Base-by-base conservation (phyloP, 2,113 vertebrate genomes). In the Mormyrus iriodes region DNA sequence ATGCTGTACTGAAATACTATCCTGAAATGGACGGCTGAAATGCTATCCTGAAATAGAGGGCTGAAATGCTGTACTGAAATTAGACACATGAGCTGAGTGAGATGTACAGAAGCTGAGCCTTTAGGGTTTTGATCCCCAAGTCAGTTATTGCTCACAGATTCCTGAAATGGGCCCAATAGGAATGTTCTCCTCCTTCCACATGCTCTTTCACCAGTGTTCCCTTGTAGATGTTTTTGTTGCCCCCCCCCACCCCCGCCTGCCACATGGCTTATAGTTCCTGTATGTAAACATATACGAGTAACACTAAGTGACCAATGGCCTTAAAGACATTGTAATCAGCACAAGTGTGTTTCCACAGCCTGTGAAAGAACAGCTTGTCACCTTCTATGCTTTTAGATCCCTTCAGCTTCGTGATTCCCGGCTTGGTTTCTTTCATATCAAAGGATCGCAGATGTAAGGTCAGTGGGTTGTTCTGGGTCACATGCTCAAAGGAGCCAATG, bases 261-360 rank as follows among this genome's bases (percentile, higher is more conserved):
- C 35, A 48, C n/a, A 86, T 86, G 17, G 7, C 27, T 19, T 86
- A 48, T 19, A 48, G 5, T 53, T 48, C 15, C 85, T 55, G n/a
- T 53, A 53, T 84, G 44, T 84, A 44, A 84, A 46, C 10, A 4
- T 84, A n/a, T 48, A n/a, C n/a, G n/a, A n/a, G n/a, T n/a, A 46
- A 84, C 82, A 84, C 15, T 8, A 46, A 46, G 53, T 93, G 95
- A 95, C 95, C 94, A 88, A 94, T 94, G 94, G 96, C 96, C 96
- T 96, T 96, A 96, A 96, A 92, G 53, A 90, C 92, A 89, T 91
- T 91, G 79, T 91, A 89, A 91, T 91, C 89, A 92, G 76, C 92
- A 89, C 92, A 91, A 88, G 93, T 88, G 91, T 92, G 93, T 93
- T 92, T 93, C 93, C 92, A 94, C 93, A 94, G 93, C 91, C 79